Evolutionary conservation across 1,140 invertebrate genomes (phyloP).

Genomic region (Oscheius sp.): DNA sequence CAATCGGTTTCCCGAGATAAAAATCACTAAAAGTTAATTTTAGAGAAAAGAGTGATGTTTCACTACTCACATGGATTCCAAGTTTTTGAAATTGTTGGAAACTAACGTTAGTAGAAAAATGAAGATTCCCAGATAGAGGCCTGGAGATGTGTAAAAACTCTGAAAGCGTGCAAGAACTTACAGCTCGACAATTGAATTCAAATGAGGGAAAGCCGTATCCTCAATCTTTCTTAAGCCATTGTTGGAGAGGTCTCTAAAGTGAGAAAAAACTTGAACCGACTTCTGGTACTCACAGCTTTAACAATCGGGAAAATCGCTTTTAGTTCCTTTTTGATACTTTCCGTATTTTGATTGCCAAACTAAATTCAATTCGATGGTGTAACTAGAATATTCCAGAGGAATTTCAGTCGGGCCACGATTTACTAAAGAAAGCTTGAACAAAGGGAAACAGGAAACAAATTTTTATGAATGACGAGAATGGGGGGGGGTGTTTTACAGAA

Average conservation of each 20-base stretch:
- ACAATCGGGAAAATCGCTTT: slow-evolving; percentile 8
- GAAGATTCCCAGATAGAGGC: slow-evolving; percentile 61
- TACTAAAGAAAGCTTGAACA: slow-evolving; percentile 65
- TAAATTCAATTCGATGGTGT: slow-evolving; percentile 87
- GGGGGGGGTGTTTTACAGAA: too few species aligned
- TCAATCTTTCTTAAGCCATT: slow-evolving; percentile 85
- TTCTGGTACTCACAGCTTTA: slow-evolving; percentile 5
- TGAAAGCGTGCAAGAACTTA: slow-evolving; percentile 17
- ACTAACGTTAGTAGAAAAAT: slow-evolving; percentile 57
- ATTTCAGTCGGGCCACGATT: slow-evolving; percentile 76
- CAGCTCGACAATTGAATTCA: slow-evolving; percentile 23
- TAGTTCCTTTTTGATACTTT: neutral
- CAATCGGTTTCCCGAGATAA: slow-evolving; percentile 64
- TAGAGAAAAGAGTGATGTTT: too few species aligned
- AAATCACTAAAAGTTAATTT: slow-evolving; percentile 57
- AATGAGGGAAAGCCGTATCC: slow-evolving; percentile 75
- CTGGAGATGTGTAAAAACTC: slow-evolving; percentile 48
- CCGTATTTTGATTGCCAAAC: slow-evolving; percentile 79
- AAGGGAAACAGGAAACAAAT: too few species aligned
- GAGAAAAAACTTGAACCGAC: slow-evolving; percentile 16
- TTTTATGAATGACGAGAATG: too few species aligned
- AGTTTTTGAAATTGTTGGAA: slow-evolving; percentile 58
- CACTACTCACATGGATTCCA: slow-evolving; percentile 62
- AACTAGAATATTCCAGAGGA: slow-evolving; percentile 83
- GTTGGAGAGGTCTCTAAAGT: slow-evolving; percentile 75